phyloP scores from a whole-genome alignment of 1,140 invertebrate genomes.

The Drosophila miranda region DNA sequence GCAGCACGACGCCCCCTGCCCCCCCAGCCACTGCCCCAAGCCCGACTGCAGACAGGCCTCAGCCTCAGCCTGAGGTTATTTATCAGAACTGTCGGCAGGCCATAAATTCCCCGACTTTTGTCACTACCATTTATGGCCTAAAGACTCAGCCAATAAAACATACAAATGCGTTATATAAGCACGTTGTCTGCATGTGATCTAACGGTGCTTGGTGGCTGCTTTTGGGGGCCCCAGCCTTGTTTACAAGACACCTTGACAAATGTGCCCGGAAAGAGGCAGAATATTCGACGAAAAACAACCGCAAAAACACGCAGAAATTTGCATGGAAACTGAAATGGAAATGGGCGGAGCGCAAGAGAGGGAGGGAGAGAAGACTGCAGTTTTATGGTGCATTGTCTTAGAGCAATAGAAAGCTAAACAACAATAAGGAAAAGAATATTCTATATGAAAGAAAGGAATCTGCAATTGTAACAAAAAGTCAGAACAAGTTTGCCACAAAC shows the following conservation, averaged over 20 bases:
- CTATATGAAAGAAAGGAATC: conserved; percentile 35
- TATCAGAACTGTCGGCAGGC: conserved; percentile 65
- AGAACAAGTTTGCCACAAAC: conserved; percentile 60
- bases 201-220: conserved; percentile 47
- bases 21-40: not conserved
- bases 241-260: conserved; percentile 73
- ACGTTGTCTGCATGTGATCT: conserved; percentile 38
- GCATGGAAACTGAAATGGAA: conserved; percentile 52
- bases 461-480: conserved; percentile 53
- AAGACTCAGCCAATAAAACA: conserved; percentile 50
- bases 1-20: not conserved
- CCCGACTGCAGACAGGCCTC: conserved; percentile 8
- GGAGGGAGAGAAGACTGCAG: conserved; percentile 43
- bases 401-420: conserved; percentile 24
- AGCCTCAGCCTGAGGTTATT: conserved; percentile 32
- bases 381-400: conserved; percentile 68
- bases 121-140: conserved; percentile 63
- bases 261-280: conserved; percentile 68
- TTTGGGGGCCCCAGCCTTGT: conserved; percentile 42
- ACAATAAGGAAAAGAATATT: not conserved
- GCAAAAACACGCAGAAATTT: conserved; percentile 32
- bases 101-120: conserved; percentile 49
- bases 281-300: conserved; percentile 45
- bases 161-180: conserved; percentile 55
- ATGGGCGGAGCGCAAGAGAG: conserved; percentile 30